phyloP scores from a whole-genome alignment of 2,113 vertebrate genomes.

The Cavia aperea region DNA sequence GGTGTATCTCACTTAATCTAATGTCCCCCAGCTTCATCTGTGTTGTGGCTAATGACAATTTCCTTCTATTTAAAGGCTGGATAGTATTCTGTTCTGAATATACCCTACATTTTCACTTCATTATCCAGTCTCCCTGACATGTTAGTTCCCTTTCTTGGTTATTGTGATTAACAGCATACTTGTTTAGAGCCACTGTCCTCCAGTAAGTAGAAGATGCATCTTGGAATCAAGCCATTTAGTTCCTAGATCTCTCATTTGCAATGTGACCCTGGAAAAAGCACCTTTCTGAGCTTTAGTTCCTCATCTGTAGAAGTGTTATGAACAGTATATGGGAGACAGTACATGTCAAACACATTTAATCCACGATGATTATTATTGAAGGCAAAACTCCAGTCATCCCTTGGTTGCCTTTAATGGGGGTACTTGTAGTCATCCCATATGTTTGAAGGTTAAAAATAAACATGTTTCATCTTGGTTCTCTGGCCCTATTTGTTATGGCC shows the following conservation, averaged over 20 bases:
- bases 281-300: not conserved
- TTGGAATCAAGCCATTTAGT: not conserved
- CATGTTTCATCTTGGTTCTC: not conserved
- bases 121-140: not conserved
- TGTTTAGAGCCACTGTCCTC: not conserved
- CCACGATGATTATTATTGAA: not conserved
- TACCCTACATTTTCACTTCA: not conserved
- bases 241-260: not conserved
- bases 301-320: not conserved
- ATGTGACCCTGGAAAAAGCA: not conserved
- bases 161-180: not conserved
- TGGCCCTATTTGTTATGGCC: not conserved
- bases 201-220: not conserved
- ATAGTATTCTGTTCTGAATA: not conserved
- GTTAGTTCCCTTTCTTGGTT: not conserved
- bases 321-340: not conserved
- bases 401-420: not conserved
- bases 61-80: not conserved
- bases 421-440: not conserved
- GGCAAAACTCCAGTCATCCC: not conserved
- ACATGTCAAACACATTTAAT: not conserved
- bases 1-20: not conserved
- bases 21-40: not conserved
- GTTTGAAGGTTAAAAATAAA: not conserved
- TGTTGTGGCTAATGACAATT: not conserved